Conservation (phyloP, 53 echinoderm and acorn worm species). For the Holothuria leucospilota region DNA sequence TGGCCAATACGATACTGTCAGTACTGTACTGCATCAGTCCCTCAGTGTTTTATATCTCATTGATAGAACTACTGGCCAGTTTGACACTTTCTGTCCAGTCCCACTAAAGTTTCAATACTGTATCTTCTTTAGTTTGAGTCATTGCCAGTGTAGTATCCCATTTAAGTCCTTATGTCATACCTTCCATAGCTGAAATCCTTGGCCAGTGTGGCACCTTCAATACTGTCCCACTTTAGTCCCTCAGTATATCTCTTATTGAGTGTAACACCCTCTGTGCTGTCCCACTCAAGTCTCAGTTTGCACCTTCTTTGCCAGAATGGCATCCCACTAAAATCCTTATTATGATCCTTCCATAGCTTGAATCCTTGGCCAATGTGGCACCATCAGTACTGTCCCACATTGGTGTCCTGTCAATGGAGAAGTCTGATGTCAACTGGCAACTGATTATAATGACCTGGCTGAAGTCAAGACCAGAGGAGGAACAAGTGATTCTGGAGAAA, state of each 20-base stretch:
- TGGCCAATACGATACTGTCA: slow-evolving; percentile 34
- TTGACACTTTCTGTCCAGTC: too few relatives aligned
- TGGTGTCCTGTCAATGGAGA: slow-evolving; percentile 93
- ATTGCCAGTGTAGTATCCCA: not conserved
- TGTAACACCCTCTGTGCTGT: too few relatives aligned
- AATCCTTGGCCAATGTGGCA: slow-evolving; percentile 65
- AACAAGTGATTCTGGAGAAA: slow-evolving; percentile 65
- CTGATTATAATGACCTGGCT: slow-evolving; percentile 85
- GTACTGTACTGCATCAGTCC: slow-evolving; percentile 76
- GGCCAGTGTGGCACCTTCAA: slow-evolving; percentile 67
- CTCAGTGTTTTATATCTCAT: too few relatives aligned
- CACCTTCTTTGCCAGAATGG: not conserved
- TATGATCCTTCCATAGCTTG: slow-evolving; percentile 55
- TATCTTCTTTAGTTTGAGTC: too few relatives aligned
- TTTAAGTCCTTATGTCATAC: not conserved
- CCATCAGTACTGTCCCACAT: slow-evolving; percentile 82
- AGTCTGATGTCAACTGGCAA: slow-evolving; percentile 89
- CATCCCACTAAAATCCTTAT: not conserved
- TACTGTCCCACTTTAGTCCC: slow-evolving; percentile 74
- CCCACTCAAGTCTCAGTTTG: too few relatives aligned
- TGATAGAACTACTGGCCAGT: too few relatives aligned
- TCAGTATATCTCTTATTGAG: too few relatives aligned
- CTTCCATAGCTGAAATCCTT: slow-evolving; percentile 69
- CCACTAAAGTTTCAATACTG: too few relatives aligned
- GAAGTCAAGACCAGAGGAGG: slow-evolving; percentile 70